A percentile compares a stretch with the other conserved stretches of the same genome.
Evolutionary conservation across 2,888 invertebrate species (phyloP).

Genomic region (Pemphredon lugubris): DNA sequence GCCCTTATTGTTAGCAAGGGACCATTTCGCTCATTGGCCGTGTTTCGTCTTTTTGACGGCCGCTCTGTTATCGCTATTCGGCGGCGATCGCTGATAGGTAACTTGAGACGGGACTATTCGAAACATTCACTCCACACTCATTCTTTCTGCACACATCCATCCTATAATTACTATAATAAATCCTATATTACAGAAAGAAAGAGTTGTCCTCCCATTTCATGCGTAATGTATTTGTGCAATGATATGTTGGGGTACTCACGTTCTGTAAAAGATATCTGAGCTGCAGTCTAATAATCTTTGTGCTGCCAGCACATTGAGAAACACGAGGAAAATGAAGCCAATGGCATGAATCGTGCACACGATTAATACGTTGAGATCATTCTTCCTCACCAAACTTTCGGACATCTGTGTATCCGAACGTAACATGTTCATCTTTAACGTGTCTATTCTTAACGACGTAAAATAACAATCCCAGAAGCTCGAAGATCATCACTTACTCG

Average conservation of each 20-base stretch:
- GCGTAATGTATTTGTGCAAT: neutral
- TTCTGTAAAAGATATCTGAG: neutral
- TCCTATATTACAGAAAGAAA: too few species aligned
- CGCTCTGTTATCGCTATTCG: too few species aligned
- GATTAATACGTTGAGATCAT: neutral
- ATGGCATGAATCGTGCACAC: neutral
- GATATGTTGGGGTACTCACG: neutral
- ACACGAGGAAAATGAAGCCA: neutral
- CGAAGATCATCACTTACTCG: neutral
- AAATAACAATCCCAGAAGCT: neutral
- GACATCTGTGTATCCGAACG: neutral
- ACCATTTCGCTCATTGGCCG: too few species aligned
- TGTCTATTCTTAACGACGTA: neutral
- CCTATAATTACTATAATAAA: neutral
- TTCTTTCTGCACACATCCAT: too few species aligned
- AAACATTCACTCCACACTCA: too few species aligned
- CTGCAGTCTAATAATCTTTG: conserved; percentile 3
- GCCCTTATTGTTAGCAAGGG: too few species aligned
- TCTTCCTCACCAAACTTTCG: neutral
- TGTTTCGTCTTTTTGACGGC: too few species aligned
- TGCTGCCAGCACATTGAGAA: neutral
- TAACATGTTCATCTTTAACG: neutral
- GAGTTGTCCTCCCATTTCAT: neutral
- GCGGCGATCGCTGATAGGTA: too few species aligned
- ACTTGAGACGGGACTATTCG: too few species aligned